These are phyloP conservation scores for Dipus sagitta DNA, from an alignment of 2,797 vertebrate genomes.

Conservation along the genomic window DNA sequence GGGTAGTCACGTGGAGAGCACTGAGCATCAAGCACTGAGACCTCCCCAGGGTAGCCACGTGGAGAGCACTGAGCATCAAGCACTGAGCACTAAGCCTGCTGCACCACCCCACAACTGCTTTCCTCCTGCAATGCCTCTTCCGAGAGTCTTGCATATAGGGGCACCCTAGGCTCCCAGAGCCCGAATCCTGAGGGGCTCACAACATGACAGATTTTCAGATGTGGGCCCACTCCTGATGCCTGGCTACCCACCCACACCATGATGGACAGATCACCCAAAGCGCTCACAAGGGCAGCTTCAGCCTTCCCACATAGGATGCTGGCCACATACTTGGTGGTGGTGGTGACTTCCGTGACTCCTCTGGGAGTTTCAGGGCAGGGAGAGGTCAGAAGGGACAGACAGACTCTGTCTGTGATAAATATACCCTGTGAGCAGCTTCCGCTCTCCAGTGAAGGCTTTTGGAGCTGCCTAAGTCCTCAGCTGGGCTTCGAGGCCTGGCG, in stretches of 20 bases:
- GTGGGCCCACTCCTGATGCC: not conserved
- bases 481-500: not conserved
- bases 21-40: no score
- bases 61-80: no score
- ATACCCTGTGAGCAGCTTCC: not conserved
- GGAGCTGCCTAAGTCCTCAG: not conserved
- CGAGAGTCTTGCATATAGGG: not conserved
- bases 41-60: no score
- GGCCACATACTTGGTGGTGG: not conserved
- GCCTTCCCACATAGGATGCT: fast-evolving
- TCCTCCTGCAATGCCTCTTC: not conserved
- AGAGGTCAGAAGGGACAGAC: not conserved
- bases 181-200: not conserved
- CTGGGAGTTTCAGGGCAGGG: not conserved
- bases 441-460: not conserved
- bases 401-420: not conserved
- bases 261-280: not conserved
- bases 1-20: no score
- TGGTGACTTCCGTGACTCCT: not conserved
- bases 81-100: fast-evolving
- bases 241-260: not conserved
- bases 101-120: no score
- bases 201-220: not conserved
- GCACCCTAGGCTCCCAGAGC: fast-evolving
- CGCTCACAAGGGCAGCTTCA: not conserved